Base-by-base conservation (phyloP, 2,797 vertebrate species). In the Mustela erminea region DNA sequence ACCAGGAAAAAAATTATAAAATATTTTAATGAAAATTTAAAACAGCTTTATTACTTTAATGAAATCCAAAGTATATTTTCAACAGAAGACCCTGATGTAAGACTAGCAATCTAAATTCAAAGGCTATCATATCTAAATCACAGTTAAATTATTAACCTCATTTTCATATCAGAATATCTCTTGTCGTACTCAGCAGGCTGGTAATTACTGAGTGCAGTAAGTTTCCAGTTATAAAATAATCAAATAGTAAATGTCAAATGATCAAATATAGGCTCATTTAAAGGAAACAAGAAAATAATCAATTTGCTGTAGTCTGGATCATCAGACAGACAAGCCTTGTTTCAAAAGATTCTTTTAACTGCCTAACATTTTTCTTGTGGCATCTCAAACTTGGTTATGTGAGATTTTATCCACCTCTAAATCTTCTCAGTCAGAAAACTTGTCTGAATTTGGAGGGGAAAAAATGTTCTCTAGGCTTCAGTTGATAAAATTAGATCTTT, bases 161-260 rank as follows among this genome's bases (percentile, higher is more conserved):
- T 94, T 95, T 93, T 93, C 60, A 49, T 91, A 82, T 78, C 32
- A 91, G 35, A 70, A 78, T 52, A 92, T 95, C 29, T 87, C 41
- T 94, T 94, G 72, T 82, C 64, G 95, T 58, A 87, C 35, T 87
- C 29, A 87, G 43, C 38, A 95, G 41, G 14, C 32, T 87, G 43
- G 70, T 56, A 98, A 82, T 93, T 93, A 95, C 14, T 78, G 38
- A 93, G 43, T 29, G 32, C 9, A 87, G 74, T 87, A 90, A 3
- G 11, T 90, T 95, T 95, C 81, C 46, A 87, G 56, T 94, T 86
- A 85, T 92, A 96, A 94, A 86, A 91, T 93, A 95, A 87, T 70
- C 25, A 90, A 93, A 70, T 66, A 20, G 23, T 12, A 77, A 83
- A 72, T 93, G 58, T 64, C 87, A 96, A 85, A 90, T 83, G 43